Evolutionary conservation across 2,113 vertebrate species (phyloP).

Genomic region (Aphelocoma coerulescens): DNA sequence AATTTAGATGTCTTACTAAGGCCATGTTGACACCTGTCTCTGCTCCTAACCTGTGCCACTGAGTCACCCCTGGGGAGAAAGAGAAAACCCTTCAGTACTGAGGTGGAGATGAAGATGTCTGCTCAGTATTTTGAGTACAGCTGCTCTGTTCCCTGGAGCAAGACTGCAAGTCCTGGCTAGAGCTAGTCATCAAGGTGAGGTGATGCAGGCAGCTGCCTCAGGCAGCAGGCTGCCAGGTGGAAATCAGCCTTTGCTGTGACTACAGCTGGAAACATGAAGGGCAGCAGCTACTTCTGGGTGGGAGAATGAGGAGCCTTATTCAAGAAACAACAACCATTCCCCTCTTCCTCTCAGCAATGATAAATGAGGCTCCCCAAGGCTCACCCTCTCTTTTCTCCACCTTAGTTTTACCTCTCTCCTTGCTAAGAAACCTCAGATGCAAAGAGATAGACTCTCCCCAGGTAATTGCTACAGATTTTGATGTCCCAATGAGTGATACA

Average conservation of each 20-base stretch:
- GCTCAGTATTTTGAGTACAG: constrained; percentile 22
- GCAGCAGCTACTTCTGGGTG: not conserved
- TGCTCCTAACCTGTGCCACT: not conserved
- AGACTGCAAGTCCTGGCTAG: not conserved
- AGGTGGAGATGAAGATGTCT: not conserved
- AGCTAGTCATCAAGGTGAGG: constrained; percentile 2
- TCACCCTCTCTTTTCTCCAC: not conserved
- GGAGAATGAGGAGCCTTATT: not conserved
- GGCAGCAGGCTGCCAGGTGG: not conserved
- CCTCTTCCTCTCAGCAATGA: not conserved
- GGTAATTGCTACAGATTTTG: not conserved
- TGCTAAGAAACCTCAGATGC: not conserved
- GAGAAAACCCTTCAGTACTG: not conserved
- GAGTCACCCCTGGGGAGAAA: not conserved
- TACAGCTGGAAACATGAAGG: not conserved
- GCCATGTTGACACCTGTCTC: constrained; percentile 28
- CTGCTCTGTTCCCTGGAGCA: constrained; percentile 10
- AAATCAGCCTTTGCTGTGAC: not conserved
- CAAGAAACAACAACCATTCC: not conserved
- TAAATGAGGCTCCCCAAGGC: not conserved
- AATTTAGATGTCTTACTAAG: not conserved
- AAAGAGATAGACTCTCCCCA: not conserved
- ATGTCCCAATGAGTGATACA: not conserved
- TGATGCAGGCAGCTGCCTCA: not conserved
- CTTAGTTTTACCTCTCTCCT: not conserved